Percentiles rank a stretch among this genome's conserved stretches.
phyloP scores from a whole-genome alignment of 2,797 vertebrate species.

The Corythornis leucogaster region DNA sequence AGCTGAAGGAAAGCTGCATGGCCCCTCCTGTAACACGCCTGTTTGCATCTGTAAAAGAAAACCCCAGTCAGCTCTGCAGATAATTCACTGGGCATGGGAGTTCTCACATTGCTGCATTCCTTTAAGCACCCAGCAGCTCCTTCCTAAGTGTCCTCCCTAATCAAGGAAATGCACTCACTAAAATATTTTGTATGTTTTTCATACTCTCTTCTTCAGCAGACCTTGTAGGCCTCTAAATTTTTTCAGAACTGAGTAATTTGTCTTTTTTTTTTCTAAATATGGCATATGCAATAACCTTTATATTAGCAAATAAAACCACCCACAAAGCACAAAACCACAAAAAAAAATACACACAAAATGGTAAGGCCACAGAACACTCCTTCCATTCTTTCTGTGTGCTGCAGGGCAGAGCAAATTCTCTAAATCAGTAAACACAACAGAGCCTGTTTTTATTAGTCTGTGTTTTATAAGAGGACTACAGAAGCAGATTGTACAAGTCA shows the following conservation, averaged over 20 bases:
- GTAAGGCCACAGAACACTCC: background rate
- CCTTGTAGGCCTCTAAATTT: background rate
- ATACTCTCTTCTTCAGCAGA: background rate
- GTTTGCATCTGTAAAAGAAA: constrained; percentile 81
- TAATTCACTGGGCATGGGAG: background rate
- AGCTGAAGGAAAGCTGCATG: constrained; percentile 97
- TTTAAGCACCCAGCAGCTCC: background rate
- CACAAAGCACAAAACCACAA: no score
- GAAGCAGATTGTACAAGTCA: background rate
- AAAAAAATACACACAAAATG: background rate
- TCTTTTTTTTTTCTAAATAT: background rate
- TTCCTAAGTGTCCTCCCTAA: background rate
- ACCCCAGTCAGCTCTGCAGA: background rate
- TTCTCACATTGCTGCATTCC: background rate
- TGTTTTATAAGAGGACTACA: background rate
- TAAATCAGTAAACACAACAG: background rate
- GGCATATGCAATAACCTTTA: background rate
- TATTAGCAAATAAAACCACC: background rate
- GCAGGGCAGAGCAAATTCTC: background rate
- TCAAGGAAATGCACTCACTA: background rate
- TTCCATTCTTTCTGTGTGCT: background rate
- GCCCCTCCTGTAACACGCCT: constrained; percentile 93
- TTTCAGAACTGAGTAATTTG: background rate
- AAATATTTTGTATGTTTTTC: background rate
- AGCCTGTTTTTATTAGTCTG: background rate